Conservation (phyloP, 2,113 vertebrate species). For the Corythoichthys haematopterus region DNA sequence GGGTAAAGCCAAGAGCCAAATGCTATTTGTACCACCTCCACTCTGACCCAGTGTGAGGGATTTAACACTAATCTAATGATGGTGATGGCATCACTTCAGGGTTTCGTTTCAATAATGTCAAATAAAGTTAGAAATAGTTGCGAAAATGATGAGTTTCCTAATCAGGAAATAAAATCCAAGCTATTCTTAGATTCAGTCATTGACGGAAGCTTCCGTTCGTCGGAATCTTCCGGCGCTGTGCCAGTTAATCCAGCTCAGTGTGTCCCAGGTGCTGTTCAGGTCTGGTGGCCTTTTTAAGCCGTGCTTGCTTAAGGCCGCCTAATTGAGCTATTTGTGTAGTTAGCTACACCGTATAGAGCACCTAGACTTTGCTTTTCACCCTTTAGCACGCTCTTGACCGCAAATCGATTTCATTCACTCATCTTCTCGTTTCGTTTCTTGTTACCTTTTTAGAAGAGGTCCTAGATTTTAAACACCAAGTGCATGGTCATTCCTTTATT, state of each 20-base stretch:
- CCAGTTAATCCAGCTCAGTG: slow-evolving; percentile 68
- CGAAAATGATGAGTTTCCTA: not conserved
- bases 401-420: not conserved
- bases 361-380: slow-evolving; percentile 57
- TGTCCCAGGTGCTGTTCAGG: slow-evolving; percentile 57
- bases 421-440: not conserved
- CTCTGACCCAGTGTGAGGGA: slow-evolving; percentile 42
- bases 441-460: not conserved
- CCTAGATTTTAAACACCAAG: too few relatives aligned
- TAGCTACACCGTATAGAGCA: slow-evolving; percentile 43
- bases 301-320: slow-evolving; percentile 65
- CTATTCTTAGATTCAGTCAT: not conserved
- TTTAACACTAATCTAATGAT: slow-evolving; percentile 73
- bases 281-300: slow-evolving; percentile 69
- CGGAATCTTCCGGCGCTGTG: slow-evolving; percentile 41
- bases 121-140: not conserved
- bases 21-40: slow-evolving; percentile 67
- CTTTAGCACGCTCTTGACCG: slow-evolving; percentile 14
- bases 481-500: not conserved
- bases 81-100: slow-evolving; percentile 56
- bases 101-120: not conserved
- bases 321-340: slow-evolving; percentile 73
- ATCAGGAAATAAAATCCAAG: not conserved
- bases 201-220: slow-evolving; percentile 27
- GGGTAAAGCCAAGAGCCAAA: slow-evolving; percentile 64